Evolutionary conservation across 2,113 vertebrate genomes (phyloP).

Genomic region (Petrocephalus microphthalmus): DNA sequence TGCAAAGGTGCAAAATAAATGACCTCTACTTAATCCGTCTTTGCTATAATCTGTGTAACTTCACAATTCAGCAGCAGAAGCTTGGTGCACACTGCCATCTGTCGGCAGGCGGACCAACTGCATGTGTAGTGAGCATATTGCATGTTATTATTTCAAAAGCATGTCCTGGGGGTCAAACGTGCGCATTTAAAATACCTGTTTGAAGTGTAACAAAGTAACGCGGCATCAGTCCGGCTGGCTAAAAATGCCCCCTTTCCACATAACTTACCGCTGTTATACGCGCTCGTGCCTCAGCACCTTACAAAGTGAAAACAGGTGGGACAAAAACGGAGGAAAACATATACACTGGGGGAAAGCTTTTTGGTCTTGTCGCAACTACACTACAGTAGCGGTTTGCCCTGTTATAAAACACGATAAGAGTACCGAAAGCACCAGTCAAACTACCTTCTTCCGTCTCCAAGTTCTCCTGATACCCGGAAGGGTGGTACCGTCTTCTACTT

Average conservation of each 20-base stretch:
- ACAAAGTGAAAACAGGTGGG: not conserved
- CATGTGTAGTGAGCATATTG: not conserved
- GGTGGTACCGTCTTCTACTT: constrained; percentile 37
- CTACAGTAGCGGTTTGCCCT: not conserved
- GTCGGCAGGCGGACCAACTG: not conserved
- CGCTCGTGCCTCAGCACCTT: not conserved
- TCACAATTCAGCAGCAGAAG: not conserved
- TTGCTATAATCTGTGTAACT: too few species aligned
- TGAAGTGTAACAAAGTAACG: not conserved
- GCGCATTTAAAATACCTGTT: not conserved
- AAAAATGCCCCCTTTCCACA: not conserved
- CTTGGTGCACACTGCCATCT: constrained; percentile 1
- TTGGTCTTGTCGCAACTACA: not conserved
- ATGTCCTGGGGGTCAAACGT: not conserved
- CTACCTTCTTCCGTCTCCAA: constrained; percentile 27
- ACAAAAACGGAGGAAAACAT: not conserved
- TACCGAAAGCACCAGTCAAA: not conserved
- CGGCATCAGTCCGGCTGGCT: too few species aligned
- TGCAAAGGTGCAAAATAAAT: not conserved
- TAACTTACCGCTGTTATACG: not conserved
- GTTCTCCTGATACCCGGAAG: constrained; percentile 36
- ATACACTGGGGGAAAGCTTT: not conserved
- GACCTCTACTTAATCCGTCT: not conserved
- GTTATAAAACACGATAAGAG: not conserved
- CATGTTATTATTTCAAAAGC: not conserved